Conservation (phyloP, 1,140 invertebrate genomes). For the Cherax quadricarinatus region DNA sequence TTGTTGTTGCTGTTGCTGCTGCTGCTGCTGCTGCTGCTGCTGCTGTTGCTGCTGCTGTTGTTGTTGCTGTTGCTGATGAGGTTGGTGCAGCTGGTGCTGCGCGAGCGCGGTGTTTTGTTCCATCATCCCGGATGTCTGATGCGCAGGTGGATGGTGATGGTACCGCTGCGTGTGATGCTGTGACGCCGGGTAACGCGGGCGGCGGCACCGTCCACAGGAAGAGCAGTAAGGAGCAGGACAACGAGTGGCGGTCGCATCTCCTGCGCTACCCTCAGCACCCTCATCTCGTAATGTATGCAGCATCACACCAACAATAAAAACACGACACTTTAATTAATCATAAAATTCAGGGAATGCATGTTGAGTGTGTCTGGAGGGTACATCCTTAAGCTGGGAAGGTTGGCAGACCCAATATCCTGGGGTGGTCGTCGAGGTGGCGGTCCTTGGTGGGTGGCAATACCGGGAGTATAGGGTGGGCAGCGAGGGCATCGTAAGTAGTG, state of each 20-base stretch:
- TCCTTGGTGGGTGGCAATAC: background rate
- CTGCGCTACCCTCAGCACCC: conserved; percentile 6
- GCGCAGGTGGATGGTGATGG: conserved; percentile 35
- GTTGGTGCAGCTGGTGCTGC: background rate
- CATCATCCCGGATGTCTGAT: conserved; percentile 31
- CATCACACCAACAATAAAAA: conserved; percentile 53
- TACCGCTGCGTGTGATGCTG: background rate
- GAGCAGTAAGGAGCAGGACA: conserved; percentile 18
- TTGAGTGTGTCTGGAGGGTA: conserved; percentile 11
- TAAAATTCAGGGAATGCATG: conserved; percentile 43
- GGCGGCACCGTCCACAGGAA: conserved; percentile 16
- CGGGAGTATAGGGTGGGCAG: background rate
- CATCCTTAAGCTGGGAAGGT: conserved; percentile 4
- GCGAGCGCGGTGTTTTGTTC: background rate
- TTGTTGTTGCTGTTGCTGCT: background rate
- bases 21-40: background rate
- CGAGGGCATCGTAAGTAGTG: background rate
- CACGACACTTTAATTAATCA: conserved; percentile 54
- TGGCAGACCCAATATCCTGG: background rate
- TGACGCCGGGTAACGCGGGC: background rate
- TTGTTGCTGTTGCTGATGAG: background rate
- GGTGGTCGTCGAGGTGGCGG: background rate
- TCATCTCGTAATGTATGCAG: conserved; percentile 30
- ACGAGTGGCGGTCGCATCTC: background rate
- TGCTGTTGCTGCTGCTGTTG: background rate